Percentiles rank a stretch among this genome's conserved stretches.
phyloP scores from a whole-genome alignment of 2,113 vertebrate genomes.

The Pogona vitticeps region DNA sequence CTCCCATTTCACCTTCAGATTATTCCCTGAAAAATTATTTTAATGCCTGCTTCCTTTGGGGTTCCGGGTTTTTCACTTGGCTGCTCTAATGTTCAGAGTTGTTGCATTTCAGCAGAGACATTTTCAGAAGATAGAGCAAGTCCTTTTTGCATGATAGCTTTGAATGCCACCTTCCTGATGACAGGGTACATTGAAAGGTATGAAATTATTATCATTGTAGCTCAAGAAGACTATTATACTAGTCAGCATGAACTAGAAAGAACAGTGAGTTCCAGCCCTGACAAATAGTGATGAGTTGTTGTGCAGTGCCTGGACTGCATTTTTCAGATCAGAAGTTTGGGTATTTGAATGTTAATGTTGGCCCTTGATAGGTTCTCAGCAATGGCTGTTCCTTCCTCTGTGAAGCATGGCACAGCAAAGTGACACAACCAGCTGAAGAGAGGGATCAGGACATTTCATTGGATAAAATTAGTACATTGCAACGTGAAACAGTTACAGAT shows the following conservation, averaged over 20 bases:
- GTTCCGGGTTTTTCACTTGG: not conserved
- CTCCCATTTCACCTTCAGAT: too few relatives aligned
- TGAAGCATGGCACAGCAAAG: not conserved
- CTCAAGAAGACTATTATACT: rapidly evolving
- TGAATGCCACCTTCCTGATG: conserved; percentile 25
- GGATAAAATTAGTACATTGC: not conserved
- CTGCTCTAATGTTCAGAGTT: not conserved
- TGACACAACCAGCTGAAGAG: not conserved
- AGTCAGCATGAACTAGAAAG: not conserved
- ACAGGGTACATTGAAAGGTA: not conserved
- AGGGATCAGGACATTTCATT: not conserved
- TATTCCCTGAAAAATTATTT: not conserved
- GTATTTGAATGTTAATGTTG: conserved; percentile 13
- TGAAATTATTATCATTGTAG: not conserved
- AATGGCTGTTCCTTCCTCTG: not conserved
- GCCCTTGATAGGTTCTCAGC: not conserved
- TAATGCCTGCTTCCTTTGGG: not conserved
- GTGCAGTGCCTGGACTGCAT: not conserved
- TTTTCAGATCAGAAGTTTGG: not conserved
- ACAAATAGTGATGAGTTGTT: rapidly evolving
- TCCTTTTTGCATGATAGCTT: conserved; percentile 27
- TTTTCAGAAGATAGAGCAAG: not conserved
- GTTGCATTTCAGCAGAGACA: not conserved
- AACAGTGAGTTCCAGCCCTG: not conserved
- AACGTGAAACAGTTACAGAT: not conserved